A percentile compares a stretch with the other conserved stretches of the same genome.
These are phyloP conservation scores for Anser cygnoides DNA, from an alignment of 2,113 vertebrate genomes.

Conservation along the genomic window DNA sequence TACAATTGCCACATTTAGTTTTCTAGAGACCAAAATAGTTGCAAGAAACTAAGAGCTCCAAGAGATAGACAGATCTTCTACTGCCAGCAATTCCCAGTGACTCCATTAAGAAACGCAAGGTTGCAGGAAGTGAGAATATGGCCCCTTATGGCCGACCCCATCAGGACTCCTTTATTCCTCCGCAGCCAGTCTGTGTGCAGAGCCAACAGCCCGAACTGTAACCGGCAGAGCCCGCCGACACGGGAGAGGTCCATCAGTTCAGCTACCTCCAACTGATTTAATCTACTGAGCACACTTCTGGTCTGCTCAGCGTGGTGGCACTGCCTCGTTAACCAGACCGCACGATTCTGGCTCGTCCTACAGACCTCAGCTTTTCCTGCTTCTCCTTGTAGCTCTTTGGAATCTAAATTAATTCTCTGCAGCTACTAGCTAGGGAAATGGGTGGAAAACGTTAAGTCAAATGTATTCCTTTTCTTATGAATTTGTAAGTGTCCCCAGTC, in stretches of 20 bases:
- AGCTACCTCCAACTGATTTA: not conserved
- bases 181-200: accelerated
- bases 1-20: not conserved
- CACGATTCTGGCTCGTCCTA: not conserved
- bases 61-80: not conserved
- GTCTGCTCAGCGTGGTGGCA: accelerated
- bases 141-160: not conserved
- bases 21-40: not conserved
- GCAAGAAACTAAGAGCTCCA: not conserved
- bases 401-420: not conserved
- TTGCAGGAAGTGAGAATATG: not conserved
- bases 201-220: not conserved
- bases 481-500: not conserved
- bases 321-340: accelerated
- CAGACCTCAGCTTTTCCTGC: not conserved
- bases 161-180: not conserved
- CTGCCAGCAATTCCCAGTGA: not conserved
- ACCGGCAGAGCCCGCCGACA: accelerated
- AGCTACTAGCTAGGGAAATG: not conserved
- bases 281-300: not conserved
- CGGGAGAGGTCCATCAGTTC: not conserved
- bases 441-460: not conserved
- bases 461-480: not conserved
- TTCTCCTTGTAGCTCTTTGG: not conserved
- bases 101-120: not conserved